Evolutionary conservation across 2,797 vertebrate species (phyloP), one percentile per base, ranked within the genome.

Genomic region (Sciaenops ocellatus): DNA sequence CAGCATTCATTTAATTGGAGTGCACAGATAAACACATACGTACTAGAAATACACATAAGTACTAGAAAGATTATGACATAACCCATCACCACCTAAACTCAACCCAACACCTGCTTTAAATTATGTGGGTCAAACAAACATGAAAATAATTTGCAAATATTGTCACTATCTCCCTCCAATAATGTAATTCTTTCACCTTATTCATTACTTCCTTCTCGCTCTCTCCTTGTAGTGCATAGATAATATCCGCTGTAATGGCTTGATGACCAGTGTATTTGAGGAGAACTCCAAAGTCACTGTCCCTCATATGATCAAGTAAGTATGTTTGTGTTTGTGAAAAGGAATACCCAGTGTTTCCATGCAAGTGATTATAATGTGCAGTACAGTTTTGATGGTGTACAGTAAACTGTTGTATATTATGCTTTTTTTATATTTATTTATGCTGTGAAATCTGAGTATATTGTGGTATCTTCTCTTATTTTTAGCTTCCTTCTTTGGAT

Each of bases 221-320:
- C 52, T 78, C 44, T 69, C 11, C 69, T 44, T 79, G 20, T 80
- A 99, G 98, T 99, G 98, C 80, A 97, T 99, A 74, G 98, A 99
- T 93, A 99, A 99, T 84, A 99, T 99, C 89, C 97, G 98, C 71
- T 99, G 98, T 90, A 99, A 99, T 90, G 98, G 98, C 74, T 94
- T 99, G 93, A 99, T 99, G 98, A 99, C 97, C 80, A 97, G 97
- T 83, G 98, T 99, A 34, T 99, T 99, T 93, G 98, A 99, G 93
- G 98, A 99, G 91, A 99, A 99, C 93, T 99, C 98, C 69, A 99
- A 99, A 95, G 98, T 99, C 79, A 97, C 97, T 0, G 98, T 99
- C 89, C 98, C 98, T 79, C 96, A 99, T 90, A 98, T 99, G 97
- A 99, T 99, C 91, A 99, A 98, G 98, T 99, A 96, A 97, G 97